Percentiles rank a stretch among this genome's conserved stretches.
Evolutionary conservation across 2,888 invertebrate genomes (phyloP).

Genomic region (Dermolepida albohirtum): DNA sequence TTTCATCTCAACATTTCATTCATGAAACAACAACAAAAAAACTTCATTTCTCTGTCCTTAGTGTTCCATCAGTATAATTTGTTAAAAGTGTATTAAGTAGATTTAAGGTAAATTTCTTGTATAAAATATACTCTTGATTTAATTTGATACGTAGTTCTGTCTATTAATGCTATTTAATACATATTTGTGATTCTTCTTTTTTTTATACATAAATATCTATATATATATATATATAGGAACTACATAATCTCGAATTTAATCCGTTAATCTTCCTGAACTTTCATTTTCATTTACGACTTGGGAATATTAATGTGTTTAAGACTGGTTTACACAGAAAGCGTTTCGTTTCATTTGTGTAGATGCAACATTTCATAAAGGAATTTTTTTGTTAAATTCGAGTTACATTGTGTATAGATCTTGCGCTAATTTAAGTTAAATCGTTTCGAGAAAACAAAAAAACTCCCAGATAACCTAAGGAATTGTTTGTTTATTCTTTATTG

Average conservation of each 20-base stretch:
- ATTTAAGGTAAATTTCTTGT: constrained; percentile 46
- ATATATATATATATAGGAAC: constrained; percentile 22
- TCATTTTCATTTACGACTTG: constrained; percentile 13
- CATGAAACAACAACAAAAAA: constrained; percentile 33
- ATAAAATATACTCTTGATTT: constrained; percentile 46
- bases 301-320: constrained; percentile 23
- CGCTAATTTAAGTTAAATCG: constrained; percentile 2
- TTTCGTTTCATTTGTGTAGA: constrained; percentile 9
- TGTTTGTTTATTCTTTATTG: not conserved
- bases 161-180: constrained; percentile 44
- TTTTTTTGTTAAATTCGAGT: constrained; percentile 27
- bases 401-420: constrained; percentile 9
- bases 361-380: constrained; percentile 8
- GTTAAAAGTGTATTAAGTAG: constrained; percentile 46
- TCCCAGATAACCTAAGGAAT: constrained; percentile 37
- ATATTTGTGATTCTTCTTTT: constrained; percentile 45
- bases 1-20: constrained; percentile 54
- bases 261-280: not conserved
- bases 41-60: constrained; percentile 46
- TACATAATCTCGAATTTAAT: constrained; percentile 27
- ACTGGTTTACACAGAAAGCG: constrained; percentile 23
- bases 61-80: constrained; percentile 46
- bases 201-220: too few species aligned
- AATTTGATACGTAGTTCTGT: constrained; percentile 45
- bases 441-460: constrained; percentile 12